Base-by-base conservation (phyloP, 2,888 invertebrate genomes). In the Scaptomyza caliginosa region DNA sequence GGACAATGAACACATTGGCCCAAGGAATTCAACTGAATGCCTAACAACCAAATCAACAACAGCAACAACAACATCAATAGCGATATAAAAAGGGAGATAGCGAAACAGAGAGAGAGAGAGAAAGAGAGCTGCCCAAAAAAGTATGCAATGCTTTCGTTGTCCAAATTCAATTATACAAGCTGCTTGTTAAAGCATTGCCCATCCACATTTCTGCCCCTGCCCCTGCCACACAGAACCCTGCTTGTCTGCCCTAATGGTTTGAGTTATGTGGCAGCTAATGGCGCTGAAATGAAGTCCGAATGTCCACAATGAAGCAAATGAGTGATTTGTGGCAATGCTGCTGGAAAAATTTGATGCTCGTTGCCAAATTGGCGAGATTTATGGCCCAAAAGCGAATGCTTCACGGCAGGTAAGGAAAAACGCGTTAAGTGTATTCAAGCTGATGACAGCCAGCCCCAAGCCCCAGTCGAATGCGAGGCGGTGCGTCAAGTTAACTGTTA, bases 191-290 rank as follows among this genome's bases (percentile, higher is more conserved):
- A 24, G n/a, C 30, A 34, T 8, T 8, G 8, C 8, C 2, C 23
- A 40, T n/a, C 2, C 8, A 2, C n/a, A n/a, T n/a, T n/a, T n/a
- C 28, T 10, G 6, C 6, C 5, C 8, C 16, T 13, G n/a, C 32
- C 32, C 3, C 28, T 28, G 3, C 2, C n/a, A n/a, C n/a, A n/a
- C n/a, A n/a, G n/a, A n/a, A 21, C 16, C 3, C 11, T 16, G n/a
- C 17, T 3, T n/a, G 4, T 40, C 16, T 21, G 21, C 28, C 2
- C 26, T 24, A 2, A 32, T 42, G 60, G 30, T 54, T 52, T 57
- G 58, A 78, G 64, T 78, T 78, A 78, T 74, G 70, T 46, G 70
- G 43, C 59, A 55, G 52, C 78, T 68, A 83, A 79, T 83, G 86
- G 74, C 49, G 49, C 62, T 45, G 66, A 67, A 86, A 79, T 78